Conservation (phyloP, 1,140 invertebrate species). For the Neoseiulus cucumeris region DNA sequence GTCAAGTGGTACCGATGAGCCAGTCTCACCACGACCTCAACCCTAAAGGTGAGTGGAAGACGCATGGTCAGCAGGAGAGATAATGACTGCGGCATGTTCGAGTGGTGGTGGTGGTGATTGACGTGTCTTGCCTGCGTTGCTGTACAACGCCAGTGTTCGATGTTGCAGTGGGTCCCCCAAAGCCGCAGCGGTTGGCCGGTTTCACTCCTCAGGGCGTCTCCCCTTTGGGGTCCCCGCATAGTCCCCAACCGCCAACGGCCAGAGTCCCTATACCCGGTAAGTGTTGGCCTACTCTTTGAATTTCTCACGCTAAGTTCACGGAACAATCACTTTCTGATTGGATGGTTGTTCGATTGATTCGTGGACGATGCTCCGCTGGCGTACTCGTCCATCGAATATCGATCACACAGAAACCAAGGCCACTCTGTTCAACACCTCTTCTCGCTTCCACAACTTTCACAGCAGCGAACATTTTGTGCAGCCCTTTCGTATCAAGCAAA, state of each 20-base stretch:
- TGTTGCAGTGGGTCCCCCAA: background rate
- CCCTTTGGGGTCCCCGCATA: background rate
- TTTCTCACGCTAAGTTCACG: too few species aligned
- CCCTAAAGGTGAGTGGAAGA: background rate
- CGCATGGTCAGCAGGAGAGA: background rate
- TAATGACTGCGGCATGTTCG: background rate
- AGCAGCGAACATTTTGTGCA: too few species aligned
- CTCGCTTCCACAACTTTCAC: too few species aligned
- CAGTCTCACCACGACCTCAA: conserved; percentile 8
- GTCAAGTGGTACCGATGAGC: background rate
- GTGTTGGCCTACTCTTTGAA: too few species aligned
- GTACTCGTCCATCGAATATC: too few species aligned
- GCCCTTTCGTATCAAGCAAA: too few species aligned
- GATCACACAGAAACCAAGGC: too few species aligned
- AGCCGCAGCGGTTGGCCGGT: background rate
- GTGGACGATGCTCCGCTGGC: too few species aligned
- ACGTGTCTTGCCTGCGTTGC: background rate
- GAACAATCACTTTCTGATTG: too few species aligned
- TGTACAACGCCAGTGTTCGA: background rate
- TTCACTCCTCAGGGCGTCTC: background rate
- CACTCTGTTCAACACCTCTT: too few species aligned
- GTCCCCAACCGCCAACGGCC: background rate
- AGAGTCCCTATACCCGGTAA: too few species aligned
- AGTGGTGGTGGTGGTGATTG: background rate
- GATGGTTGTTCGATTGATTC: too few species aligned